phyloP scores from a whole-genome alignment of 2,888 invertebrate species.

The Sarcophaga variegata region DNA sequence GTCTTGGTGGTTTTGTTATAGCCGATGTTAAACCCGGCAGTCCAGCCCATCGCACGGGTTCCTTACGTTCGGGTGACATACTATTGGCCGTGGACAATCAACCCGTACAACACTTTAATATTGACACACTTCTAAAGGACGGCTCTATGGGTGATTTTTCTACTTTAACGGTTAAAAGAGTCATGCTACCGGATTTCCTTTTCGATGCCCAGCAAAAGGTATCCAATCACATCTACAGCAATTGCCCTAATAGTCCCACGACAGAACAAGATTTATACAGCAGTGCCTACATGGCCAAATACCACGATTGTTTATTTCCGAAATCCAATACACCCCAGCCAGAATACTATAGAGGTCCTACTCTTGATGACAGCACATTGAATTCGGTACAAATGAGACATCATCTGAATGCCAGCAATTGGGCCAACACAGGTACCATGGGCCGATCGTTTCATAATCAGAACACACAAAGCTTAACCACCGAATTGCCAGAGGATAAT shows the following conservation, averaged over 20 bases:
- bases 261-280: conserved; percentile 79
- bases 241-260: conserved; percentile 75
- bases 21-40: conserved; percentile 95
- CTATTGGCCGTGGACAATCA: conserved; percentile 94
- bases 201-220: conserved; percentile 79
- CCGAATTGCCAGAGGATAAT: conserved; percentile 80
- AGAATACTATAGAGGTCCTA: conserved; percentile 78
- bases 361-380: conserved; percentile 74
- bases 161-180: conserved; percentile 80
- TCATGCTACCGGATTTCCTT: conserved; percentile 81
- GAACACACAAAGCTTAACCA: conserved; percentile 81
- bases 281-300: conserved; percentile 77
- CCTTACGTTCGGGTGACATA: conserved; percentile 92
- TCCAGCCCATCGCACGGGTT: conserved; percentile 94
- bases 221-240: conserved; percentile 80
- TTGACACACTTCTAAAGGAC: conserved; percentile 81
- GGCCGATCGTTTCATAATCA: conserved; percentile 77
- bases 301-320: conserved; percentile 79
- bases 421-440: conserved; percentile 72
- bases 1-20: conserved; percentile 87
- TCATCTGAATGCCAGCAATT: conserved; percentile 70
- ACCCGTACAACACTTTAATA: conserved; percentile 84
- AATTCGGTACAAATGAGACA: conserved; percentile 79
- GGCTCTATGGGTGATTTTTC: conserved; percentile 76
- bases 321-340: conserved; percentile 81